Conservation (phyloP, 2,113 vertebrate species). For the Casuarius casuarius region DNA sequence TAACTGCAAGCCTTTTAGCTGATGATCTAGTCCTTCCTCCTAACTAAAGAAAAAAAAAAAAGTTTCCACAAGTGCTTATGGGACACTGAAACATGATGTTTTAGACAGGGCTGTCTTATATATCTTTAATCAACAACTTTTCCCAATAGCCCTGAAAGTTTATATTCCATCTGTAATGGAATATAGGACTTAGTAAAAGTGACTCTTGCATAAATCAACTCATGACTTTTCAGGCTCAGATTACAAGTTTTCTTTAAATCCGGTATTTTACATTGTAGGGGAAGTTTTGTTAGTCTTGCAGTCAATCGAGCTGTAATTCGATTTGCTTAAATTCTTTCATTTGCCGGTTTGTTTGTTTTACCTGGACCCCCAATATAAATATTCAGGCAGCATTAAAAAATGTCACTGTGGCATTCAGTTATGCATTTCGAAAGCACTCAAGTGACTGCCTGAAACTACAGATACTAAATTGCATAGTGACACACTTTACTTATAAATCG, state of each 20-base stretch:
- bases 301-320: slow-evolving; percentile 18
- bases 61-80: not conserved
- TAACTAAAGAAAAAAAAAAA: not conserved
- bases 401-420: slow-evolving; percentile 5
- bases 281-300: not conserved
- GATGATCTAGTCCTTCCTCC: not conserved
- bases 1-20: not conserved
- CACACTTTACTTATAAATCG: slow-evolving; percentile 2
- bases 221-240: not conserved
- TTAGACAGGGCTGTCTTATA: not conserved
- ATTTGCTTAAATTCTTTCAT: slow-evolving; percentile 30
- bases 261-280: not conserved
- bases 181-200: not conserved
- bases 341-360: slow-evolving; percentile 3
- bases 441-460: slow-evolving; percentile 23
- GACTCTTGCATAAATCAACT: not conserved
- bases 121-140: not conserved
- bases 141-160: not conserved
- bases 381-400: slow-evolving; percentile 16
- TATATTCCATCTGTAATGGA: not conserved
- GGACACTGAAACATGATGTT: not conserved
- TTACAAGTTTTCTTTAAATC: not conserved
- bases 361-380: slow-evolving; percentile 7
- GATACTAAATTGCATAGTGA: not conserved
- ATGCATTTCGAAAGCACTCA: not conserved